Percentiles rank a stretch among this genome's conserved stretches.
These are phyloP conservation scores for Scaptomyza reducta DNA, from an alignment of 2,888 invertebrate species.

Conservation along the genomic window DNA sequence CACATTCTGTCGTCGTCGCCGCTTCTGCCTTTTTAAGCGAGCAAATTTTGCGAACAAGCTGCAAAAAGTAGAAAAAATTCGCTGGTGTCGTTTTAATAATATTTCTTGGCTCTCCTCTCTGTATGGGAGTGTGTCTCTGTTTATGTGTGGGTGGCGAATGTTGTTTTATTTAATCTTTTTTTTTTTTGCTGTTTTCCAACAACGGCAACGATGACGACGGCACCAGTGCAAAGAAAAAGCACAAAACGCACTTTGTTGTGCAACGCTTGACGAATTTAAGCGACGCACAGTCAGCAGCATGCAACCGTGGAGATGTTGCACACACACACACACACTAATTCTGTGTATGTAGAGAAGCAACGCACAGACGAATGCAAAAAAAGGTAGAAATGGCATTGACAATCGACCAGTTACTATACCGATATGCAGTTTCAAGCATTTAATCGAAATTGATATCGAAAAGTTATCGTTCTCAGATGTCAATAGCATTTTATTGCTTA, in stretches of 20 bases:
- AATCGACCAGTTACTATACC: background rate
- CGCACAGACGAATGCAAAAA: no score
- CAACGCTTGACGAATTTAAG: conserved; percentile 69
- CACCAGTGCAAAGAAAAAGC: conserved; percentile 42
- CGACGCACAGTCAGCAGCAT: conserved; percentile 21
- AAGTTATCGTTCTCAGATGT: background rate
- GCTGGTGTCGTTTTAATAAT: conserved; percentile 71
- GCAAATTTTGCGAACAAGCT: conserved; percentile 57
- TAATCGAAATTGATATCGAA: background rate
- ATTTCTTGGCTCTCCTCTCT: conserved; percentile 51
- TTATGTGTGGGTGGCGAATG: conserved; percentile 2
- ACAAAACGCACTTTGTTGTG: conserved; percentile 75
- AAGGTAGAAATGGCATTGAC: background rate
- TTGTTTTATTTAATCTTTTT: conserved; percentile 11
- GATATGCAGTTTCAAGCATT: background rate
- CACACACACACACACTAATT: background rate
- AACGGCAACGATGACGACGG: conserved; percentile 29
- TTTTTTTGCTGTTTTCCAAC: conserved; percentile 23
- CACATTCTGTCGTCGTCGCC: conserved; percentile 4
- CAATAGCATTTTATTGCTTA: background rate
- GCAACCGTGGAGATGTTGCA: background rate
- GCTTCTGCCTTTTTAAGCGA: conserved; percentile 51
- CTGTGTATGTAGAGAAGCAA: background rate
- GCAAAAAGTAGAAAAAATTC: conserved; percentile 40
- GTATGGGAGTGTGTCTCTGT: conserved; percentile 15